A percentile compares a stretch with the other conserved stretches of the same genome.
Conservation (phyloP, 2,113 vertebrate species). For the Dendrocopos noguchii region DNA sequence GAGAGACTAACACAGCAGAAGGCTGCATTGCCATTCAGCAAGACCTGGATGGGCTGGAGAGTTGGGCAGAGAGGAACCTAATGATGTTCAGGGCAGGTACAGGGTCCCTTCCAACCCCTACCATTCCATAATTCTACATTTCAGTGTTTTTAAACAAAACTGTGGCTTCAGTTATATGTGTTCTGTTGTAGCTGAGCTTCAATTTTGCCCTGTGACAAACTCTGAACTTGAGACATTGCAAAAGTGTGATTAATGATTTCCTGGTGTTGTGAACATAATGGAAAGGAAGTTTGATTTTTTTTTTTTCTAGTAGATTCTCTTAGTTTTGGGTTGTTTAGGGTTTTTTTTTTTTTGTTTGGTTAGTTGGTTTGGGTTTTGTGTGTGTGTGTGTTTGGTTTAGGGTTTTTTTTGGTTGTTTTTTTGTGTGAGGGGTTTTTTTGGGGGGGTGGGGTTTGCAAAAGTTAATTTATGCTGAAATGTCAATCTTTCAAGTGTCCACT, state of each 20-base stretch:
- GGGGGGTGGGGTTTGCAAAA: too few species aligned
- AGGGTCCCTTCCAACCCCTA: too few species aligned
- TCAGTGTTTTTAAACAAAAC: not conserved
- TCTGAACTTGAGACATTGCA: not conserved
- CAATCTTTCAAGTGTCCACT: not conserved
- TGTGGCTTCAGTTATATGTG: accelerated
- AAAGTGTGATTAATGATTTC: not conserved
- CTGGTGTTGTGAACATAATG: not conserved
- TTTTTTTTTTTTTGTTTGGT: too few species aligned
- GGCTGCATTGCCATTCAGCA: too few species aligned
- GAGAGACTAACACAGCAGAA: too few species aligned
- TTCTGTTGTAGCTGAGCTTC: not conserved
- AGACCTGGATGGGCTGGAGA: too few species aligned
- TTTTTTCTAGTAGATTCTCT: not conserved
- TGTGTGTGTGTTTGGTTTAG: too few species aligned
- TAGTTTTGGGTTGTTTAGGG: not conserved
- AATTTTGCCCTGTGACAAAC: not conserved
- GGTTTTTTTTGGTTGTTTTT: not conserved
- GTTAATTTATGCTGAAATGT: not conserved
- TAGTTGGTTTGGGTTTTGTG: too few species aligned
- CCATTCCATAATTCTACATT: not conserved
- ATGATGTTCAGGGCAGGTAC: too few species aligned
- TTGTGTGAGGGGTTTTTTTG: too few species aligned
- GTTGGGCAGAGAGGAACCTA: too few species aligned
- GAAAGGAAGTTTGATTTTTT: not conserved